Evolutionary conservation across 1,140 invertebrate genomes (phyloP), one percentile per base, ranked within the genome.

Genomic region (Heterodera carotae): DNA sequence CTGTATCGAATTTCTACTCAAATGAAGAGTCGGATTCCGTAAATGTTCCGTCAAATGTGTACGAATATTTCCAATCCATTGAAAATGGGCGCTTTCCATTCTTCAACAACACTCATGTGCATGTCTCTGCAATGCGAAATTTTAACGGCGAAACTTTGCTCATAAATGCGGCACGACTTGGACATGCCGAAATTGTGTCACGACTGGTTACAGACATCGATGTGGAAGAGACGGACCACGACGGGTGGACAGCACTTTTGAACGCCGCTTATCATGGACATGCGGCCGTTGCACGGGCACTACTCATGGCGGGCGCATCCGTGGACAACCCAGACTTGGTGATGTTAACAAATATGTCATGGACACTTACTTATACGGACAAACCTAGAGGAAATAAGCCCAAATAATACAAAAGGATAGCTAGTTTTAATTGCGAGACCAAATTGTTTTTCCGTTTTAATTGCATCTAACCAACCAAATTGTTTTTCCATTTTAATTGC

Each of bases 231-330:
- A 84, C 83, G 43, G 85, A 86, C 66, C 80, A 86, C 90, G 96
- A 98, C 88, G 93, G 93, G 81, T 98, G 96, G 96, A 94, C 93
- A 36, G 91, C 95, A 4, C 88, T 98, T 56, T 89, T 96, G 62
- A 94, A 93, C 89, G 94, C 95, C 15, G 91, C 95, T 0, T 95
- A 95, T 84, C 93, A 94, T 86, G 96, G 96, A 0, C 91, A 94
- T 88, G 89, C 92, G 27, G 92, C 94, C 77, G 91, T 96, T 66
- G 93, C 93, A 31, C 89, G 91, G 69, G 91, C 94, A 83, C 89
- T 98, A 10, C 86, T 98, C 6, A 94, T 97, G 80, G 92, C 93
- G 88, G 93, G 93, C 34, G 94, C 94, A 2, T 89, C 91, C 62
- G 91, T 97, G 66, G 94, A 98, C 85, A 93, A 96, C 81, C 92